Conservation (phyloP, 2,888 invertebrate genomes). For the Dicycla oo region DNA sequence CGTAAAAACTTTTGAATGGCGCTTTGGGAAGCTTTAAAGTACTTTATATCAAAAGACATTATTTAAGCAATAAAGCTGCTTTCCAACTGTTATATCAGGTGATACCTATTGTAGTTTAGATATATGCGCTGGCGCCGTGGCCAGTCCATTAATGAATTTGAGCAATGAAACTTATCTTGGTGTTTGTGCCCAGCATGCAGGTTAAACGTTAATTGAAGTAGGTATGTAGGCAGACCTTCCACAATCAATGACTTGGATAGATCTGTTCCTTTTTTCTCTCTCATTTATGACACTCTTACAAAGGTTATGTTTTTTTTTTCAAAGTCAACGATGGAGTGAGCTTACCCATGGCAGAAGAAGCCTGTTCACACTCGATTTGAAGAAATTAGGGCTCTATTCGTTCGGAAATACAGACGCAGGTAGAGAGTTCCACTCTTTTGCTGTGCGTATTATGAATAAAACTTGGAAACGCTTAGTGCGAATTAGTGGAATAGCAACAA, state of each 20-base stretch:
- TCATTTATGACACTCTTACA: neutral
- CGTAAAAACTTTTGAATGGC: conserved; percentile 62
- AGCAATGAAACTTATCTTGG: conserved; percentile 18
- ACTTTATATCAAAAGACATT: conserved; percentile 62
- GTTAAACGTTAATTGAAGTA: neutral
- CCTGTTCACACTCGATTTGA: no score
- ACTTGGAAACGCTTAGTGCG: no score
- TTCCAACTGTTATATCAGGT: conserved; percentile 47
- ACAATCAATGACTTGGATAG: neutral
- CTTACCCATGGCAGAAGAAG: no score
- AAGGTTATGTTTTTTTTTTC: no score
- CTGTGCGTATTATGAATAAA: no score
- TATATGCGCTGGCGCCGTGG: conserved; percentile 21
- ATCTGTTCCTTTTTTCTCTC: neutral
- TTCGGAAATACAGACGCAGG: no score
- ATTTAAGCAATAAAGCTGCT: conserved; percentile 60
- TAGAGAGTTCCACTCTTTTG: no score
- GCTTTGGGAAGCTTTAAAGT: conserved; percentile 57
- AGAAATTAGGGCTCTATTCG: no score
- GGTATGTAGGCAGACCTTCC: neutral
- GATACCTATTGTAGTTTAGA: conserved; percentile 7
- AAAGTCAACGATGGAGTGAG: no score
- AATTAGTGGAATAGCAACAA: no score
- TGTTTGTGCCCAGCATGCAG: neutral
- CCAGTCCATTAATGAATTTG: conserved; percentile 36